A percentile compares a stretch with the other conserved stretches of the same genome.
Conservation (phyloP, 2,888 invertebrate species). For the Diarsia rubi region DNA sequence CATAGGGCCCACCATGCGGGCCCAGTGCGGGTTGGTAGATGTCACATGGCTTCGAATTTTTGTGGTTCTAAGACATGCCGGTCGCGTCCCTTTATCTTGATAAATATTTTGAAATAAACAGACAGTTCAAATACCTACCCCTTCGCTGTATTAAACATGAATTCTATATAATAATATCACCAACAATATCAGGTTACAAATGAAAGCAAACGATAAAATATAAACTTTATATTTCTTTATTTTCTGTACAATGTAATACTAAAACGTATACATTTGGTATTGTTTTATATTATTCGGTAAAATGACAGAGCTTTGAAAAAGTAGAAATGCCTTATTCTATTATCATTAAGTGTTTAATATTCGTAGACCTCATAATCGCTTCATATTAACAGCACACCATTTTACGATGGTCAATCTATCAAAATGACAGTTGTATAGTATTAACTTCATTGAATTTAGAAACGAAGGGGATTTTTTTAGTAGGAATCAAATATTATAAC, state of each 20-base stretch:
- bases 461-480: background rate
- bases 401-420: too few species aligned
- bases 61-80: too few species aligned
- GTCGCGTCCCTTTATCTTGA: too few species aligned
- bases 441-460: background rate
- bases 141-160: background rate
- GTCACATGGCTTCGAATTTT: too few species aligned
- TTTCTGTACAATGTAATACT: conserved; percentile 83
- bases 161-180: conserved; percentile 24
- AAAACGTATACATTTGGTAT: conserved; percentile 86
- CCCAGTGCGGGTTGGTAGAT: too few species aligned
- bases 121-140: conserved; percentile 4
- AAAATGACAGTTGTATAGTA: background rate
- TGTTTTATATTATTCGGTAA: conserved; percentile 39
- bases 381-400: too few species aligned
- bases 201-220: conserved; percentile 59
- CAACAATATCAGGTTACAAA: conserved; percentile 44
- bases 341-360: too few species aligned
- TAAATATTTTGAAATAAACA: conserved; percentile 5
- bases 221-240: conserved; percentile 63
- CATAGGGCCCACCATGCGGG: too few species aligned
- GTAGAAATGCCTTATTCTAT: background rate
- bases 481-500: too few species aligned
- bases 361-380: too few species aligned
- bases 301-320: conserved; percentile 27